Evolutionary conservation across 2,888 invertebrate species (phyloP), one percentile per base, ranked within the genome.

Genomic region (Hybos culiciformis): DNA sequence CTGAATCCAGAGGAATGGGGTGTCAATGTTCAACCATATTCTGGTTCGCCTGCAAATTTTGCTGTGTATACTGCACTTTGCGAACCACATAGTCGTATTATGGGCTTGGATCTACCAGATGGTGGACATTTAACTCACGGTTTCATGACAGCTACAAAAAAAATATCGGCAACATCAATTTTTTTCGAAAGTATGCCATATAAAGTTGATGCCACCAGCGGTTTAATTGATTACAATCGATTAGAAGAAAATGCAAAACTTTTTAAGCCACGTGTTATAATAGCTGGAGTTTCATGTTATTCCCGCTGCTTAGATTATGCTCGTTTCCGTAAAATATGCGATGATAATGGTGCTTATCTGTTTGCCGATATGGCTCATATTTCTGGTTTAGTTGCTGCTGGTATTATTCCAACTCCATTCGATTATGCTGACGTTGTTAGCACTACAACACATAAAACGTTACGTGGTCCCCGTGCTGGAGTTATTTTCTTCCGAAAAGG

Each of bases 141-240:
- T 20, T 96, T 94, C 67, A 87, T 88, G 70, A 94, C 94, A 1
- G 71, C 80, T 7, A 80, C 71, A 8, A 93, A 90, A 64, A 88
- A 85, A 67, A 87, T 97, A 46, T 97, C 96, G 0, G 94, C 94
- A 7, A 94, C 96, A 0, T 94, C 96, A 0, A 83, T 96, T 47
- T 98, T 91, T 72, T 97, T 97, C 63, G 94, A 97, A 70, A 93
- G 94, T 45, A 87, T 96, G 85, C 94, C 96, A 1, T 98, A 98
- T 64, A 93, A 92, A 69, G 83, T 91, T 18, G 67, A 92, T 61
- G 76, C 83, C 2, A 66, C 68, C 44, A 85, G 84, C 21, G 96
- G 94, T 19, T 64, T 90, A 1, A 93, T 97, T 50, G 93, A 97
- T 68, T 97, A 96, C 59, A 91, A 94, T 49, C 76, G 78, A 58